A percentile compares a stretch with the other conserved stretches of the same genome.
Conservation (phyloP, 2,113 vertebrate species). For the Paraplagusia blochii region DNA sequence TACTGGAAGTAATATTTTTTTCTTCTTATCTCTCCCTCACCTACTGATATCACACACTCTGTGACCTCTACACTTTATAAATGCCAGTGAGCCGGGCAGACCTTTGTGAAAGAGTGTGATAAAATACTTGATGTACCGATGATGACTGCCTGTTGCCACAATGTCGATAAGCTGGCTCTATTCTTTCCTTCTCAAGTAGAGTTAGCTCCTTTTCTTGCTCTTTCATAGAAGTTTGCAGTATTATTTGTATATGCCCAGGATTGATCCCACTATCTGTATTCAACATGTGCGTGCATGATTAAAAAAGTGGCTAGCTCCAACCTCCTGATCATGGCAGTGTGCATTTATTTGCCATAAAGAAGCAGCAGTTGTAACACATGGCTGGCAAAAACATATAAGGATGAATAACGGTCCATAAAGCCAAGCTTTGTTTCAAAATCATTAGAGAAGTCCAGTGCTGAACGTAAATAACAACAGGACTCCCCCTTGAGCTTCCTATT, state of each 20-base stretch:
- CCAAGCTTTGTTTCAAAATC: conserved; percentile 67
- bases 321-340: conserved; percentile 68
- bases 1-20: too few relatives aligned
- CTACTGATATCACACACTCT: conserved; percentile 12
- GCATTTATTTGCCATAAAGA: conserved; percentile 72
- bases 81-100: conserved; percentile 21
- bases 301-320: conserved; percentile 55
- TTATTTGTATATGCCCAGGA: not conserved
- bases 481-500: conserved; percentile 7
- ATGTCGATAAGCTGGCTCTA: conserved; percentile 46
- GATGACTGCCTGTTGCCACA: conserved; percentile 45
- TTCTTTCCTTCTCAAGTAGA: conserved; percentile 35
- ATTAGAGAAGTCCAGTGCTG: conserved; percentile 50
- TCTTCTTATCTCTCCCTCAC: too few relatives aligned
- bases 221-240: too few relatives aligned
- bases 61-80: conserved; percentile 10
- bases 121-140: conserved; percentile 53
- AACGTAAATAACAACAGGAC: conserved; percentile 19
- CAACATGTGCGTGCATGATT: conserved; percentile 18
- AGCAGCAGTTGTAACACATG: conserved; percentile 62
- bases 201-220: not conserved
- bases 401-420: conserved; percentile 71
- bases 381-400: conserved; percentile 68
- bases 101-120: conserved; percentile 50
- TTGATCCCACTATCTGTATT: conserved; percentile 44